Percentiles rank a stretch among this genome's conserved stretches.
Evolutionary conservation across 2,888 invertebrate species (phyloP).

Genomic region (Sphaerophoria rueppellii): DNA sequence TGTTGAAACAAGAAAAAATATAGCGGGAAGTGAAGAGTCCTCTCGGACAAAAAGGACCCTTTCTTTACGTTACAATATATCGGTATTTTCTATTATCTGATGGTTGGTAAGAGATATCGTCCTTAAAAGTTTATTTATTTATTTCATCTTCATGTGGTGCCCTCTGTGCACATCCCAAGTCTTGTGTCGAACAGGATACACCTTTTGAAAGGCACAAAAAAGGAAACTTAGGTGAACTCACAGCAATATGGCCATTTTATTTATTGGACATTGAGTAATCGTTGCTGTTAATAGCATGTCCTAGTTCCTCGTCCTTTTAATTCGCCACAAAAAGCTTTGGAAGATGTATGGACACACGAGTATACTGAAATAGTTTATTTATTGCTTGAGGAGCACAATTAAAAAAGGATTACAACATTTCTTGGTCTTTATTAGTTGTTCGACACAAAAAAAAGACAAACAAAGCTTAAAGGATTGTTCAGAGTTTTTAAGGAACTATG

Average conservation of each 20-base stretch:
- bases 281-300: conserved; percentile 53
- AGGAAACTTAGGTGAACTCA: conserved; percentile 22
- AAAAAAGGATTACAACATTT: conserved; percentile 39
- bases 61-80: background rate
- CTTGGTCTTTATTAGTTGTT: conserved; percentile 33
- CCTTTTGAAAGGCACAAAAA: background rate
- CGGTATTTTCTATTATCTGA: background rate
- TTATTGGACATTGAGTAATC: conserved; percentile 66
- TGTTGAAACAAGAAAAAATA: too few relatives aligned
- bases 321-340: background rate
- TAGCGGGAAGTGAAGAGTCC: background rate
- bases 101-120: background rate
- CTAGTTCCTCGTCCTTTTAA: conserved; percentile 1
- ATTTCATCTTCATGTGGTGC: conserved; percentile 15
- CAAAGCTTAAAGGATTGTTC: conserved; percentile 16
- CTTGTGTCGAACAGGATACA: background rate
- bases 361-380: too few relatives aligned
- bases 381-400: conserved; percentile 45
- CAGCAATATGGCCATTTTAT: conserved; percentile 49
- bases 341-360: background rate
- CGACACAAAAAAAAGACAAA: background rate
- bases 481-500: background rate
- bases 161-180: conserved; percentile 4
- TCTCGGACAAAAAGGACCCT: background rate
- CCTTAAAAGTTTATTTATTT: conserved; percentile 25